Conservation (phyloP, 2,797 vertebrate species). For the Malacoctenus gilli region DNA sequence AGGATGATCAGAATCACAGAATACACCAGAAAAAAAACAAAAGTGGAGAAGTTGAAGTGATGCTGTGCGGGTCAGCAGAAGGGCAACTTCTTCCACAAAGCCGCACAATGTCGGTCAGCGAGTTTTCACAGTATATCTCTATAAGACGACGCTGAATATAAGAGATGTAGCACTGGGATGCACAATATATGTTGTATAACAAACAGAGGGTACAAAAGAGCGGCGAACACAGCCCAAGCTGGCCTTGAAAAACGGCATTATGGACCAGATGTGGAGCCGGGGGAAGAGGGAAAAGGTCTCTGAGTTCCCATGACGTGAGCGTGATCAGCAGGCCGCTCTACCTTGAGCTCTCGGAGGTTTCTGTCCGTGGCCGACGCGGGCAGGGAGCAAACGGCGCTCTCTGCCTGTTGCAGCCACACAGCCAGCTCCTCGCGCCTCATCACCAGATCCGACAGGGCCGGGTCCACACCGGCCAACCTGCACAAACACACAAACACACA, state of each 20-base stretch:
- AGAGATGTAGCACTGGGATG: conserved; percentile 7
- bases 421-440: conserved; percentile 81
- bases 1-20: neutral
- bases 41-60: neutral
- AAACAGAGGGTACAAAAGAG: conserved; percentile 5
- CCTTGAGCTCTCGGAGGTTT: conserved; percentile 87
- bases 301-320: conserved; percentile 6
- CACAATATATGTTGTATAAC: conserved; percentile 31
- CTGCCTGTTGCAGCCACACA: conserved; percentile 85
- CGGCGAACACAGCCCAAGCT: conserved; percentile 8
- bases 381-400: conserved; percentile 76
- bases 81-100: neutral
- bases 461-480: conserved; percentile 85
- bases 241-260: conserved; percentile 28
- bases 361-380: conserved; percentile 77
- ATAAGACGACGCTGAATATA: neutral
- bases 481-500: conserved; percentile 23
- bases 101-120: neutral
- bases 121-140: conserved; percentile 1
- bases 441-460: conserved; percentile 83
- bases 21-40: no score
- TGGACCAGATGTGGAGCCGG: conserved; percentile 12
- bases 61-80: neutral
- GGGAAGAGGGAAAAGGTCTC: conserved; percentile 32
- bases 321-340: conserved; percentile 46